Base-by-base conservation (phyloP, 2,797 vertebrate genomes). In the Xyrichtys novacula region DNA sequence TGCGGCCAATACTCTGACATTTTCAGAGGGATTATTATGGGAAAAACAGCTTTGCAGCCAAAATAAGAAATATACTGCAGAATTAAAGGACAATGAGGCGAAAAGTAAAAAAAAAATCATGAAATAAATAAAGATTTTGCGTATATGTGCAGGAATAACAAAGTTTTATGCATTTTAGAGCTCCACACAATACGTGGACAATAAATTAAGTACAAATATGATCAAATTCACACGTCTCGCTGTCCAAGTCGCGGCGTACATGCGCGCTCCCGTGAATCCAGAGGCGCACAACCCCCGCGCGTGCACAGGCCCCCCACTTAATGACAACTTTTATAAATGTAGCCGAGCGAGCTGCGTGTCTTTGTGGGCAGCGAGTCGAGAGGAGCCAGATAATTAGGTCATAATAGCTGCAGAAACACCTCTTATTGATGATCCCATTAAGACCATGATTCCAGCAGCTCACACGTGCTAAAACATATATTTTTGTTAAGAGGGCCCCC, bases 271-370 rank as follows among this genome's bases (percentile, higher is more conserved):
- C 71, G 48, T 56, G 0, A 15, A 25, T 12, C 5, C 20, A 44
- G 60, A 80, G 67, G 62, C 26, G 73, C 48, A 48, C 71, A 76
- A 56, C 70, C 32, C 52, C 43, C 28, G 70, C 81, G 53, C 85
- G 80, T 57, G 44, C 7, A 31, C 28, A 78, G 88, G 87, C 17
- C 1, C 7, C 47, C 78, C 87, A 84, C 85, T 90, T 92, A 92
- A 92, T 92, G 89, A 89, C 91, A 91, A 92, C 81, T 92, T 92
- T 90, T 89, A 91, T 91, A 90, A 93, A 92, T 90, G 76, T 85
- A 74, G 65, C 65, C 63, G 60, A 69, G 85, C 79, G 74, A 74
- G 84, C 80, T 80, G 83, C 81, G 77, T 83, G 88, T 92, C 87
- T 90, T 78, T 90, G 90, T 87, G 91, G 91, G 87, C 92, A 93